Conservation (phyloP, 1,140 invertebrate species). For the Plectrocnemia conspersa region DNA sequence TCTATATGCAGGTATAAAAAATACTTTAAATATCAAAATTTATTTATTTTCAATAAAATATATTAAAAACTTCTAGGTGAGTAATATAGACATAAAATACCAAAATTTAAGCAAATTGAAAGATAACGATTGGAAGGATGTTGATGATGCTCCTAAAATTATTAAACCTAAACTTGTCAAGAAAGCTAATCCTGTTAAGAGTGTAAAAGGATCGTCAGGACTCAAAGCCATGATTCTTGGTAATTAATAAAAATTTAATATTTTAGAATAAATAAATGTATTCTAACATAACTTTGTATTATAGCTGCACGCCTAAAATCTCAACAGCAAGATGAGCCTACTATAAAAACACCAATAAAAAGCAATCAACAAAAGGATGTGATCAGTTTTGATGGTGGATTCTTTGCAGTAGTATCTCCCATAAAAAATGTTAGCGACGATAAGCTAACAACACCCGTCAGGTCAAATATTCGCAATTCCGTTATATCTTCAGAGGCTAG, state of each 20-base stretch:
- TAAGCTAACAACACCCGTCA: conserved; percentile 6
- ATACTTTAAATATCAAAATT: too few relatives aligned
- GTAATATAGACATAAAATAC: conserved; percentile 54
- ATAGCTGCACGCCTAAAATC: conserved; percentile 29
- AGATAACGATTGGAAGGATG: conserved; percentile 52
- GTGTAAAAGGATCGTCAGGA: conserved; percentile 19
- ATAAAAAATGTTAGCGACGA: conserved; percentile 10
- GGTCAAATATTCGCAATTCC: conserved; percentile 12
- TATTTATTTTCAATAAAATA: background rate
- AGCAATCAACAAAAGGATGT: conserved; percentile 6
- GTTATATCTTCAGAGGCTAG: conserved; percentile 28
- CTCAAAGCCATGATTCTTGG: conserved; percentile 30
- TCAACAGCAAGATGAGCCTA: conserved; percentile 5
- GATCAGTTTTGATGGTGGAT: conserved; percentile 26
- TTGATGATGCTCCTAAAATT: background rate
- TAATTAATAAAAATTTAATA: conserved; percentile 8
- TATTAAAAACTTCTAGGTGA: conserved; percentile 31
- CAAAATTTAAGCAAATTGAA: conserved; percentile 48
- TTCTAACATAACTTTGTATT: conserved; percentile 4
- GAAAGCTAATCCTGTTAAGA: conserved; percentile 16
- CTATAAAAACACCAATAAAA: background rate
- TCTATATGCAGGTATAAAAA: conserved; percentile 58
- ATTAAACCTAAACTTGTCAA: conserved; percentile 7
- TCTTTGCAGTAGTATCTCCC: conserved; percentile 30
- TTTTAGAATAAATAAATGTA: background rate